Evolutionary conservation across 2,113 vertebrate genomes (phyloP), one percentile per base, ranked within the genome.

Genomic region (Psettodes erumei): DNA sequence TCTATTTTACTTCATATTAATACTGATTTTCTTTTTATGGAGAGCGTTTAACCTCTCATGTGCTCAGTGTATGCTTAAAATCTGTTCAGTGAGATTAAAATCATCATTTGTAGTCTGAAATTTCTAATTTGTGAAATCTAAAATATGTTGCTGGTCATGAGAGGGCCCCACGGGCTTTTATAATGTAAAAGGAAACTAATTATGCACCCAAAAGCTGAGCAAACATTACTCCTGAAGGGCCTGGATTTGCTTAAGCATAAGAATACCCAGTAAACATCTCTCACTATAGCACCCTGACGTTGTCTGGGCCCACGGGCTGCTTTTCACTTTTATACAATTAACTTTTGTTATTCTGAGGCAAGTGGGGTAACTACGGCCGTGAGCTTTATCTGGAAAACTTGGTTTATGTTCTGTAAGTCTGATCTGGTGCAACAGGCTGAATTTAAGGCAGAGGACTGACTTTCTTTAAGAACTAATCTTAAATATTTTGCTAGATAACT

Each of bases 201-300:
- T 88, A 77, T 88, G 86, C 87, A 69, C 3, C 83, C 58, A 77
- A 76, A 89, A 91, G 86, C 89, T 91, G 88, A 83, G 90, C 86
- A 91, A 91, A 93, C 90, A 88, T 80, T 11, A 16, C 43, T 18
- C 37, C 25, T 50, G 43, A 81, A 79, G 66, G 61, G 67, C 10
- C 25, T 77, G 75, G 88, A 48, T 83, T 73, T 75, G 58, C 21
- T 81, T 88, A 60, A 84, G 86, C 89, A 91, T 91, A 68, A 88
- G 88, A 91, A 92, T 80, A 70, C 50, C 58, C 68, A 82, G 82
- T 78, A 86, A 89, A 89, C 90, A 88, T 77, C 79, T 38, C 58
- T 60, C 70, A 40, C 74, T 25, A 4, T 37, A 75, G 75, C 75
- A 38, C 65, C 37, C 76, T 70, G 64, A 66, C 65, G 86, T 84